Conservation (phyloP, 2,888 invertebrate genomes). For the Drosophila bunnanda region DNA sequence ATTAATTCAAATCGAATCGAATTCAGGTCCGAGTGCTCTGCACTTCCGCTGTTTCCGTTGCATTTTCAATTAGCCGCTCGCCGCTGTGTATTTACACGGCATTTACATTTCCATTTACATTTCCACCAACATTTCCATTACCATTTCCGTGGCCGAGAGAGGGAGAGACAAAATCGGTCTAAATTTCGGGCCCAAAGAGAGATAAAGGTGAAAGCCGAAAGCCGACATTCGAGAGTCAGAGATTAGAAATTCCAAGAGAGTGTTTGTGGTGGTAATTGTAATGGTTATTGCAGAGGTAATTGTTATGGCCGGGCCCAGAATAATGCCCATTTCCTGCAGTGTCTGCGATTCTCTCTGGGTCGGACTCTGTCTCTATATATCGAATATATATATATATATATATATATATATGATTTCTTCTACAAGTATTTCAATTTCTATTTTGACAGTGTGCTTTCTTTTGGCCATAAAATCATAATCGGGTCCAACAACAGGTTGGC, state of each 20-base stretch:
- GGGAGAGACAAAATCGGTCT: slow-evolving; percentile 6
- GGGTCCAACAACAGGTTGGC: slow-evolving; percentile 4
- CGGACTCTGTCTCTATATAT: background rate
- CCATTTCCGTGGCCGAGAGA: slow-evolving; percentile 58
- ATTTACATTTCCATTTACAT: slow-evolving; percentile 58
- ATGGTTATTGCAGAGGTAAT: slow-evolving; percentile 37
- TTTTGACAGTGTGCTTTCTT: slow-evolving; percentile 7
- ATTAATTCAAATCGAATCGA: slow-evolving; percentile 31
- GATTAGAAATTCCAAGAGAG: slow-evolving; percentile 49
- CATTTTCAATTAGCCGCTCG: slow-evolving; percentile 61
- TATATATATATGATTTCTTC: background rate
- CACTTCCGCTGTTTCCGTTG: slow-evolving; percentile 35
- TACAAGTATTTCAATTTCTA: slow-evolving; percentile 7
- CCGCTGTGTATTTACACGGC: slow-evolving; percentile 52
- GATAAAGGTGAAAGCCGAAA: slow-evolving; percentile 59
- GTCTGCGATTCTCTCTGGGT: background rate
- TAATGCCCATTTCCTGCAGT: slow-evolving; percentile 65
- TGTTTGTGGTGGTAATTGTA: slow-evolving; percentile 39
- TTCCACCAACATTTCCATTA: slow-evolving; percentile 47
- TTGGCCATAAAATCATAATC: slow-evolving; percentile 8
- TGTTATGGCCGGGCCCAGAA: slow-evolving; percentile 43
- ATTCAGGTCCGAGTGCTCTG: slow-evolving; percentile 31
- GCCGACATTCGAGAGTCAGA: slow-evolving; percentile 8
- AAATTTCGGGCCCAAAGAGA: slow-evolving; percentile 4
- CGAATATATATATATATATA: background rate